Percentiles rank a stretch among this genome's conserved stretches.
phyloP scores from a whole-genome alignment of 2,113 vertebrate species.

The Phoenicopterus ruber region DNA sequence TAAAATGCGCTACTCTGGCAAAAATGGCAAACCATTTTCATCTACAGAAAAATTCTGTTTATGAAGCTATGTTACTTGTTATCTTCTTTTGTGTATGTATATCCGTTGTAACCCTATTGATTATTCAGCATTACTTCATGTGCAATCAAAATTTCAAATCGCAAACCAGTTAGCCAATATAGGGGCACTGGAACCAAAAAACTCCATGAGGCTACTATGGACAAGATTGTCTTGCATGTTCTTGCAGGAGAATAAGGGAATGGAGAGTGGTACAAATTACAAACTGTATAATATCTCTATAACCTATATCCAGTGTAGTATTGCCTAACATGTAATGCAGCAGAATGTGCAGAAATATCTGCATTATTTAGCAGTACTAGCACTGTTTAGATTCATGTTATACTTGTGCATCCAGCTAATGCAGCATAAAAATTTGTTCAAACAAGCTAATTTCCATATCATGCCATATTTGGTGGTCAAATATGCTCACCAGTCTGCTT shows the following conservation, averaged over 20 bases:
- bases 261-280: not conserved
- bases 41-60: not conserved
- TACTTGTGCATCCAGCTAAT: not conserved
- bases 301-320: not conserved
- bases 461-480: not conserved
- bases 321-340: not conserved
- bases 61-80: not conserved
- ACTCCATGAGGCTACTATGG: fast-evolving
- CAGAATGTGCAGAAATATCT: not conserved
- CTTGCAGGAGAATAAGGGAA: not conserved
- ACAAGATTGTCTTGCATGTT: not conserved
- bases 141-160: not conserved
- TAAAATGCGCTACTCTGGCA: not conserved
- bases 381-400: not conserved
- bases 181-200: not conserved
- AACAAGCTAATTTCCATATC: not conserved
- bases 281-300: not conserved
- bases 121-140: not conserved
- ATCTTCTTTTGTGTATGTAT: not conserved
- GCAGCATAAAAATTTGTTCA: not conserved
- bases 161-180: not conserved
- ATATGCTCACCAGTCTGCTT: not conserved
- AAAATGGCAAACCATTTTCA: not conserved
- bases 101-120: not conserved
- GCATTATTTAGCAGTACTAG: not conserved